Evolutionary conservation across 2,797 vertebrate genomes (phyloP).

Genomic region (Bufotes viridis): DNA sequence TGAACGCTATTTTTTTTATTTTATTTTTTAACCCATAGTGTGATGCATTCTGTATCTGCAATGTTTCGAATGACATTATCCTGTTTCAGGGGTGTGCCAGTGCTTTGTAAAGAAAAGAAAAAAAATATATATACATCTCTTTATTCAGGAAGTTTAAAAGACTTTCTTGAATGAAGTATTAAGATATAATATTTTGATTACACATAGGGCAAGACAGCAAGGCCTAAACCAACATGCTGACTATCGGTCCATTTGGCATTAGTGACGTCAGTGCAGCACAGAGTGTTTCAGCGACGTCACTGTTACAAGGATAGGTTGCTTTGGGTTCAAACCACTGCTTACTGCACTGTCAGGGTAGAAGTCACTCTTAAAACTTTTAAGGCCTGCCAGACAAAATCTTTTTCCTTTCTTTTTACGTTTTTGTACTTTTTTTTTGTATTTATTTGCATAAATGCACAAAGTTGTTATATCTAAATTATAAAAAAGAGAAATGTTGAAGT

Average conservation of each 20-base stretch:
- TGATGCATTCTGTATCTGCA: conserved; percentile 62
- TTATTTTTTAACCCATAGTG: conserved; percentile 70
- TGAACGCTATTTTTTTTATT: conserved; percentile 76
- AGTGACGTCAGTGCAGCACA: conserved; percentile 1
- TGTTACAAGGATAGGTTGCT: not conserved
- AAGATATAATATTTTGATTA: not conserved
- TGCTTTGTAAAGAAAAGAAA: conserved; percentile 64
- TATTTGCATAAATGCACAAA: conserved; percentile 84
- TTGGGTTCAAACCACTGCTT: conserved; percentile 1
- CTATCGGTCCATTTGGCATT: not conserved
- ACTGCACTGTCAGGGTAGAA: not conserved
- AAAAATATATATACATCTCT: conserved; percentile 57
- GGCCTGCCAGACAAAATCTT: conserved; percentile 71
- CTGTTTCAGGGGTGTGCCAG: conserved; percentile 62
- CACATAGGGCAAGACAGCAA: conserved; percentile 16
- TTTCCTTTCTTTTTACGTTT: conserved; percentile 63
- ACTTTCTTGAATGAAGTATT: conserved; percentile 60
- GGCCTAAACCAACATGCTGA: not conserved
- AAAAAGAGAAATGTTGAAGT: conserved; percentile 73
- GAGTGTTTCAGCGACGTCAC: not conserved
- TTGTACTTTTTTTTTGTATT: conserved; percentile 72
- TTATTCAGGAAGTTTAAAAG: conserved; percentile 64
- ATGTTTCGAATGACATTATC: conserved; percentile 61
- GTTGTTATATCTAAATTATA: conserved; percentile 84
- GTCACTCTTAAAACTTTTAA: conserved; percentile 60